These are phyloP conservation scores for Enteromius trimaculatus DNA, from an alignment of 2,797 vertebrate species.

Conservation along the genomic window DNA sequence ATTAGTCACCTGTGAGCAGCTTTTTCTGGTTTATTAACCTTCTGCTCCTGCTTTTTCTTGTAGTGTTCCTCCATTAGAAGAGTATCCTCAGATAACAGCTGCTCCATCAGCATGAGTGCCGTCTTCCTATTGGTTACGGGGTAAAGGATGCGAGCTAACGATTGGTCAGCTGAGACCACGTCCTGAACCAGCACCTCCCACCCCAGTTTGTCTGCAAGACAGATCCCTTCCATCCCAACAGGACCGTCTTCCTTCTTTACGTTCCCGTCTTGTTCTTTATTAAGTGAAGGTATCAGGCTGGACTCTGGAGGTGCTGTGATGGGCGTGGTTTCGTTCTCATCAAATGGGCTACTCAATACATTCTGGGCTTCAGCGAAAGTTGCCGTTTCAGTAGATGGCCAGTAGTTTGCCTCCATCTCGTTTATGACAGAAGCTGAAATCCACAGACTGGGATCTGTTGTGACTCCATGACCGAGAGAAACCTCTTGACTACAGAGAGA, in stretches of 20 bases:
- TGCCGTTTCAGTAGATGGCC: conserved; percentile 32
- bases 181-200: conserved; percentile 83
- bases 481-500: conserved; percentile 67
- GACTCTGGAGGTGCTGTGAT: conserved; percentile 45
- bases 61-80: conserved; percentile 85
- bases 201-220: conserved; percentile 60
- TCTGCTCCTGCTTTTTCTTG: conserved; percentile 78
- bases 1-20: conserved; percentile 66
- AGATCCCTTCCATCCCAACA: conserved; percentile 51
- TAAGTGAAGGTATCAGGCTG: conserved; percentile 48
- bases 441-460: conserved; percentile 75
- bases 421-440: conserved; percentile 59
- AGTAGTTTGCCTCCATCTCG: conserved; percentile 49
- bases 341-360: conserved; percentile 1
- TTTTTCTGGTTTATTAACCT: conserved; percentile 40
- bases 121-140: conserved; percentile 83
- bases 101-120: conserved; percentile 89
- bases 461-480: conserved; percentile 73
- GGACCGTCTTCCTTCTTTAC: background rate
- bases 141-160: conserved; percentile 80
- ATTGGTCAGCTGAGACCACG: conserved; percentile 81
- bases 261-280: conserved; percentile 51
- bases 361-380: conserved; percentile 47
- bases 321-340: conserved; percentile 21
- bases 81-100: conserved; percentile 84